phyloP scores from a whole-genome alignment of 2,888 invertebrate species.

The Clistopyga incitator region DNA sequence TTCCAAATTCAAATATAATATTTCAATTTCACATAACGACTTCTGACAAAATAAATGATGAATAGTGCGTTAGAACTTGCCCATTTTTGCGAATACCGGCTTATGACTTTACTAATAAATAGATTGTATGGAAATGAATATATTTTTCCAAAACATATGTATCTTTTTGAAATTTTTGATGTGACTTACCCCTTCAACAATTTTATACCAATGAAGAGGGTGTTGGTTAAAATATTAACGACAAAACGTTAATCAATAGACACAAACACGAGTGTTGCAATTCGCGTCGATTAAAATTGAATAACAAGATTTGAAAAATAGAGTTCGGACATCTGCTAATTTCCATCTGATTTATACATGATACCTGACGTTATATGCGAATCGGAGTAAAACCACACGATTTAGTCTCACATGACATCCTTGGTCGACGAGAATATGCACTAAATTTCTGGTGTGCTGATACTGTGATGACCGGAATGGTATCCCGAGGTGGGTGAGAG shows the following conservation, averaged over 20 bases:
- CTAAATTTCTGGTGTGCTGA: conserved; percentile 28
- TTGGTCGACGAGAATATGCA: conserved; percentile 27
- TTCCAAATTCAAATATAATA: too few relatives aligned
- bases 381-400: conserved; percentile 12
- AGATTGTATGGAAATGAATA: too few relatives aligned
- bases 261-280: too few relatives aligned
- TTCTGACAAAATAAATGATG: too few relatives aligned
- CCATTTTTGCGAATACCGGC: too few relatives aligned
- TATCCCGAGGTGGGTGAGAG: conserved; percentile 7
- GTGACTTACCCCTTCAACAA: too few relatives aligned
- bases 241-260: neutral
- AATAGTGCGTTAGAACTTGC: too few relatives aligned
- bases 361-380: neutral
- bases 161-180: too few relatives aligned
- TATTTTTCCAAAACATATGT: too few relatives aligned
- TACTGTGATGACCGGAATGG: conserved; percentile 27
- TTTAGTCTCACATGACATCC: conserved; percentile 14
- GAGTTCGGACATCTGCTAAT: neutral
- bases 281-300: neutral
- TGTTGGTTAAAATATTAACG: neutral
- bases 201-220: neutral
- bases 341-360: neutral
- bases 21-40: too few relatives aligned
- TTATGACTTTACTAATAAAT: too few relatives aligned
- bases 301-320: neutral